These are phyloP conservation scores for Ammospiza caudacuta DNA, from an alignment of 2,113 vertebrate species.

Conservation along the genomic window DNA sequence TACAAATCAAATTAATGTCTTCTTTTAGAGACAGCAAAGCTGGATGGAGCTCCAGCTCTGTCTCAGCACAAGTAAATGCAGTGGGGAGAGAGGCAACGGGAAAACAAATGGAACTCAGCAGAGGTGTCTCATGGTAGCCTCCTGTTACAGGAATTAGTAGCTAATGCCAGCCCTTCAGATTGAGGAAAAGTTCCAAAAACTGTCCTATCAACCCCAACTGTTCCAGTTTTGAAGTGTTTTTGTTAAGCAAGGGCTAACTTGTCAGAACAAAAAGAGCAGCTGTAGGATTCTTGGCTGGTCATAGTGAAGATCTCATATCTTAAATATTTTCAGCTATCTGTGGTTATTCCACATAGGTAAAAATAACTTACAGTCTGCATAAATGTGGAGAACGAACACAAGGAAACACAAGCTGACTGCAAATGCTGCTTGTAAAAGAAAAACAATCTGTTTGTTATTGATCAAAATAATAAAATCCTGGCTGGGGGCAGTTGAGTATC, in stretches of 20 bases:
- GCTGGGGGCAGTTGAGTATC: not conserved
- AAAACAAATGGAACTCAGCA: not conserved
- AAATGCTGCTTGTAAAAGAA: not conserved
- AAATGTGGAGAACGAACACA: not conserved
- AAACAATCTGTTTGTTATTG: not conserved
- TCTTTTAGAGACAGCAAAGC: not conserved
- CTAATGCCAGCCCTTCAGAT: not conserved
- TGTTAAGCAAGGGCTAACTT: not conserved
- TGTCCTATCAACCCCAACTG: not conserved
- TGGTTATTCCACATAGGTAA: constrained; percentile 24
- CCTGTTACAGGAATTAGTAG: not conserved
- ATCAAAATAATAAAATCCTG: not conserved
- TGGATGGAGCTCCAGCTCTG: not conserved
- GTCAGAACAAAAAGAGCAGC: not conserved
- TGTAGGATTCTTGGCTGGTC: not conserved
- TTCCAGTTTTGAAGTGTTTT: not conserved
- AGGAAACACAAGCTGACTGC: not conserved
- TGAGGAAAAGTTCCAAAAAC: not conserved
- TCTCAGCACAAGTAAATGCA: not conserved
- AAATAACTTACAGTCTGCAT: not conserved
- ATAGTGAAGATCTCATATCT: not conserved
- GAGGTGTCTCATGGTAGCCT: not conserved
- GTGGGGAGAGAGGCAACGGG: not conserved
- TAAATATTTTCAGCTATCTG: constrained; percentile 36
- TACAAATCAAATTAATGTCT: not conserved